Base-by-base conservation (phyloP, 2,113 vertebrate species). In the Engraulis encrasicolus region DNA sequence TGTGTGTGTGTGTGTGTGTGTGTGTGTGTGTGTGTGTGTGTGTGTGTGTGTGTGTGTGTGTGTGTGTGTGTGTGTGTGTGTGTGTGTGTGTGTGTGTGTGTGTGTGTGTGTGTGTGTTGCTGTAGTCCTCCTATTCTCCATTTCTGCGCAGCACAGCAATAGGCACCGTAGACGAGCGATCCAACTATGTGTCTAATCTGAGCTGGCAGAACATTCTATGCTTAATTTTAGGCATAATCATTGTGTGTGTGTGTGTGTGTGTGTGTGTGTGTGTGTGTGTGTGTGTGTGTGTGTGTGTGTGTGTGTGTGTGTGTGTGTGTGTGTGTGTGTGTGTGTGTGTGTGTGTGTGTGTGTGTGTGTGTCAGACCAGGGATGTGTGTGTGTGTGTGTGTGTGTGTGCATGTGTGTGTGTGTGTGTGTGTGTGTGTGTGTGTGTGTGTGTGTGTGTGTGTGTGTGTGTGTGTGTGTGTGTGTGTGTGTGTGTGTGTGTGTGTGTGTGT, bases 171-270 rank as follows among this genome's bases (percentile, higher is more conserved):
- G 78, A 77, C 82, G 52, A 52, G 36, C 1, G 4, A 40, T 79
- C 50, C 84, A 86, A 79, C 85, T 87, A 89, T 71, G 88, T 83
- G 78, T 87, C 91, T 94, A 92, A 95, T 94, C 86, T 84, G 82
- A 85, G 86, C 87, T 93, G 92, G 93, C 93, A 94, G 93, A 93
- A 94, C 93, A 93, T 74, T 89, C 91, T 91, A 90, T 84, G 90
- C 91, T 94, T 94, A 91, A 93, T 94, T 92, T 94, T 90, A 92
- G 91, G 90, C 87, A 88, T 91, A 93, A 93, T 93, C 92, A 92
- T 82, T 88, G 84, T 82, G 84, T 58, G 54, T 74, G 66, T 34
- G 66, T 34, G 27, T 71, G 27, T 71, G 23, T 71, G 61, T 71
- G 14, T 34, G 23, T 71, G 61, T 71, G 61, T 34, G 61, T 34